Conservation (phyloP, 2,888 invertebrate species). For the Dascillus cervinus region DNA sequence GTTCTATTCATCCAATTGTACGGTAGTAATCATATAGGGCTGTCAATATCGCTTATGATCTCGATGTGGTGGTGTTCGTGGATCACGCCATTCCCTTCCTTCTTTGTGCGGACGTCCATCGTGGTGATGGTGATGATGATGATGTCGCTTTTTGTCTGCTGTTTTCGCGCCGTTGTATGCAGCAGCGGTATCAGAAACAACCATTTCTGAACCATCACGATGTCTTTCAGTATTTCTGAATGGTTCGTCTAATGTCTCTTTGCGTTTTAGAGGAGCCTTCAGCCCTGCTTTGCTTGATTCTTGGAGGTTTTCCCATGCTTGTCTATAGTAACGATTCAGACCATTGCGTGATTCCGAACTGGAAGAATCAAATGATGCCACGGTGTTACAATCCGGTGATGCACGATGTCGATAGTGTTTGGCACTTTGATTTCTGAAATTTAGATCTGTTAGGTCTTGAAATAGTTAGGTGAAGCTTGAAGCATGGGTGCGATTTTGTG, state of each 20-base stretch:
- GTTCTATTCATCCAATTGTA: slow-evolving; percentile 33
- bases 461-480: slow-evolving; percentile 4
- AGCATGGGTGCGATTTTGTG: slow-evolving; percentile 7
- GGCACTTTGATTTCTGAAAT: slow-evolving; percentile 68
- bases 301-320: slow-evolving; percentile 90
- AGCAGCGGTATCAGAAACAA: slow-evolving; percentile 54
- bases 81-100: slow-evolving; percentile 49
- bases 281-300: slow-evolving; percentile 48
- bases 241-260: slow-evolving; percentile 65
- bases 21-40: slow-evolving; percentile 36
- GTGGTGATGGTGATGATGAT: slow-evolving; percentile 71
- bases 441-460: too few relatives aligned
- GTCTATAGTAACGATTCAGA: slow-evolving; percentile 80
- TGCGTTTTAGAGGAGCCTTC: slow-evolving; percentile 52
- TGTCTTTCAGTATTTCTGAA: slow-evolving; percentile 41
- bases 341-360: slow-evolving; percentile 75
- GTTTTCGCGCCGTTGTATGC: slow-evolving; percentile 43
- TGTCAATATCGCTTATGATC: slow-evolving; percentile 49
- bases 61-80: slow-evolving; percentile 46
- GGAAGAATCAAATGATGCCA: slow-evolving; percentile 82
- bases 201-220: slow-evolving; percentile 67
- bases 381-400: slow-evolving; percentile 85
- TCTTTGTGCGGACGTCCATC: slow-evolving; percentile 49
- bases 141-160: slow-evolving; percentile 57
- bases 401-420: slow-evolving; percentile 84